Conservation (phyloP, 2,888 invertebrate species). For the Crossocerus cetratus region DNA sequence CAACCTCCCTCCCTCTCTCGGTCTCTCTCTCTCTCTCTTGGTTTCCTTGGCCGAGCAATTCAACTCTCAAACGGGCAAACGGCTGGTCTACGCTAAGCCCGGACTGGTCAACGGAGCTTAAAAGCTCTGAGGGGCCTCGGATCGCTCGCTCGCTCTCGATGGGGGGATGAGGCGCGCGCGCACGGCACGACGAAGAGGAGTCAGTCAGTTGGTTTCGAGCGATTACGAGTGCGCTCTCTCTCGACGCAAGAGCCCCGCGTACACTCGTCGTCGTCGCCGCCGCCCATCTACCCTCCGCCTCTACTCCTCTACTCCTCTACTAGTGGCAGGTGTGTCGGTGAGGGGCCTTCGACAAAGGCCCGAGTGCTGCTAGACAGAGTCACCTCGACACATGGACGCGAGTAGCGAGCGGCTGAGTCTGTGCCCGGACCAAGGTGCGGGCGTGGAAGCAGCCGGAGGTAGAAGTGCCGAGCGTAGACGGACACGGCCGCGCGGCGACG, state of each 20-base stretch:
- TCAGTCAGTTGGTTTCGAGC: neutral
- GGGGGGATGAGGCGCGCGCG: slow-evolving; percentile 17
- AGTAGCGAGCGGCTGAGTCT: neutral
- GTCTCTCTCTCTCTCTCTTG: no score
- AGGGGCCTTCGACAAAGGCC: neutral
- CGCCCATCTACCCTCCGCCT: neutral
- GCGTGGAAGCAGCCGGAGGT: neutral
- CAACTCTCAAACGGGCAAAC: no score
- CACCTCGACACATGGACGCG: neutral
- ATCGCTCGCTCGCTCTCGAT: slow-evolving; percentile 27
- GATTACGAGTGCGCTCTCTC: neutral
- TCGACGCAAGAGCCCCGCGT: neutral
- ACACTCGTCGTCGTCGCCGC: neutral
- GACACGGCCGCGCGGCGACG: neutral
- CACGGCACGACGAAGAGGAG: neutral
- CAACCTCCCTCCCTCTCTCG: no score
- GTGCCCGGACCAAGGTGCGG: neutral
- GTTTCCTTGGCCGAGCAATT: no score
- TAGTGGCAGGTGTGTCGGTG: neutral
- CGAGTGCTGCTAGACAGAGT: neutral
- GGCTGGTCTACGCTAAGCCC: no score
- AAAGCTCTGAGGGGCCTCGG: neutral
- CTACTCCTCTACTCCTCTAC: neutral
- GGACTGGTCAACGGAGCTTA: no score
- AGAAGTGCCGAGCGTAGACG: neutral